These are phyloP conservation scores for Atethmia centrago DNA, from an alignment of 2,888 invertebrate species.

Conservation along the genomic window DNA sequence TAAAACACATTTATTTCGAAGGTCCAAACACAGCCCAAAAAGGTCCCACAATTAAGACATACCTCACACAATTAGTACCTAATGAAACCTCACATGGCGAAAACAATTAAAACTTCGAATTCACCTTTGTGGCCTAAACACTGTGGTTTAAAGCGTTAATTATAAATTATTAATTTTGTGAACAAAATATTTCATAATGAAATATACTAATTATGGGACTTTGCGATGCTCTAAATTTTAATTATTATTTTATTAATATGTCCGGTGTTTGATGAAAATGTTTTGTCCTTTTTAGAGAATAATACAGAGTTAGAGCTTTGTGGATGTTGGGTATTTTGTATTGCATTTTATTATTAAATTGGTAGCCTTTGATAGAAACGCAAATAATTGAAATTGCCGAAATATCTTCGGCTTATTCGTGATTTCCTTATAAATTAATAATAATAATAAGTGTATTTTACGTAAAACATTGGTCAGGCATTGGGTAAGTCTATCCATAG, in stretches of 20 bases:
- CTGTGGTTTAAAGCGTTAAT: constrained; percentile 56
- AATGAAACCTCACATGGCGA: constrained; percentile 70
- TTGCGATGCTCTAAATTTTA: constrained; percentile 61
- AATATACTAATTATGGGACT: constrained; percentile 54
- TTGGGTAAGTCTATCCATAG: too few species aligned
- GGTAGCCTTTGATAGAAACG: constrained; percentile 19
- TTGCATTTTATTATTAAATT: constrained; percentile 16
- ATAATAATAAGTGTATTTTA: too few species aligned
- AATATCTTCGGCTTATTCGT: not conserved
- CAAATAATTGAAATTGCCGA: not conserved
- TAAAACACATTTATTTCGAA: constrained; percentile 36
- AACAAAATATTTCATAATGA: constrained; percentile 68
- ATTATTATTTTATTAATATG: constrained; percentile 52
- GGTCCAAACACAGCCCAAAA: constrained; percentile 47
- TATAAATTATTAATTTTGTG: constrained; percentile 66
- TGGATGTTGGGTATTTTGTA: constrained; percentile 4
- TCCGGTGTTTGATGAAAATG: constrained; percentile 41
- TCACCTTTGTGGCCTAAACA: constrained; percentile 51
- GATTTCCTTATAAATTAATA: too few species aligned
- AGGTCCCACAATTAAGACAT: constrained; percentile 69
- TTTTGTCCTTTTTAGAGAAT: too few species aligned
- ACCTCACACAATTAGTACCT: constrained; percentile 76
- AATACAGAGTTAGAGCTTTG: too few species aligned
- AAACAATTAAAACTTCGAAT: constrained; percentile 74
- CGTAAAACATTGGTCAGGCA: too few species aligned